Conservation (phyloP, 2,797 vertebrate species). For the Falco concolor region DNA sequence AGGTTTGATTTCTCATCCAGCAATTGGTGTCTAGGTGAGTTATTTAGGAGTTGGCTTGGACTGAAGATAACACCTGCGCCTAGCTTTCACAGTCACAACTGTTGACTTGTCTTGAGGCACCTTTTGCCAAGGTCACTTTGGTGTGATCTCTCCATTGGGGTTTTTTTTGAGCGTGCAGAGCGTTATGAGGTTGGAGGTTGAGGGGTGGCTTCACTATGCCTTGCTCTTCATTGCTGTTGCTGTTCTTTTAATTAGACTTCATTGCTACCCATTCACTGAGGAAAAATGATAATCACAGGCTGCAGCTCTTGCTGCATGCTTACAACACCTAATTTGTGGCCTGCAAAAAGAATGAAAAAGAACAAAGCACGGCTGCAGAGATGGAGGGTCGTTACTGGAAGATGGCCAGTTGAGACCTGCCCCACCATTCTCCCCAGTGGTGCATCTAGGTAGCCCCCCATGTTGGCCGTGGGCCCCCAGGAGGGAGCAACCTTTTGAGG, state of each 20-base stretch:
- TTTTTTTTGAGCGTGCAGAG: neutral
- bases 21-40: neutral
- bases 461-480: neutral
- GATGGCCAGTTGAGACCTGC: neutral
- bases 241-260: neutral
- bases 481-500: neutral
- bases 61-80: neutral
- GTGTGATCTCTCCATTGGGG: neutral
- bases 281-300: slow-evolving; percentile 15
- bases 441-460: neutral
- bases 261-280: neutral
- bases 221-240: neutral
- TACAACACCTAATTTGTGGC: neutral
- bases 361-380: neutral
- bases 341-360: neutral
- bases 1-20: neutral
- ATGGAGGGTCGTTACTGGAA: neutral
- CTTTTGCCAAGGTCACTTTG: neutral
- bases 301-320: neutral
- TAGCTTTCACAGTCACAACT: neutral
- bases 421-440: fast-evolving
- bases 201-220: neutral
- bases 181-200: neutral
- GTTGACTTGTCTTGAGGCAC: neutral
- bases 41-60: neutral